Base-by-base conservation (phyloP, 1,140 invertebrate species). In the Maconellicoccus hirsutus region DNA sequence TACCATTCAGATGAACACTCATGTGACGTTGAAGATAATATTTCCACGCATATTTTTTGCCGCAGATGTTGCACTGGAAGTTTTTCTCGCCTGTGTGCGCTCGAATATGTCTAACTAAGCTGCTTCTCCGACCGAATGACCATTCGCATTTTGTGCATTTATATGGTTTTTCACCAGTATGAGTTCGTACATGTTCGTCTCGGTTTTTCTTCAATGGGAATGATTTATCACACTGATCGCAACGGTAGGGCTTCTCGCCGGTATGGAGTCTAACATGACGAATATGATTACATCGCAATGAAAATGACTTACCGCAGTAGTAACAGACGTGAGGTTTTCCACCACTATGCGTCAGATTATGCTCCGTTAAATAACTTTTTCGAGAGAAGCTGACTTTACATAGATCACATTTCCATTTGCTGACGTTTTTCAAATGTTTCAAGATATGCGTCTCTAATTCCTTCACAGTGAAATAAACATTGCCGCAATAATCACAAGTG, bases 151-250 rank as follows among this genome's bases (percentile, higher is more conserved):
- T 59, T 66, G 76, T 74, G 72, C 80, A 81, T 59, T 84, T 81
- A 78, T 88, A 93, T 14, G 92, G 92, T 77, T 91, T 91, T 29
- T 75, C 74, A 0, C 82, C 83, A 0, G 81, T 80, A 79, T 96
- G 93, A 59, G 93, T 85, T 76, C 90, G 91, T 81, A 89, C 86
- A 79, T 96, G 93, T 61, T 93, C 83, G 25, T 91, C 85, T 73
- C 96, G 81, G 79, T 96, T 93, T 25, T 93, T 94, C 79, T 95
- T 95, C 79, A 95, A 90, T 74, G 89, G 89, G 78, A 93, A 93
- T 72, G 91, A 87, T 78, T 95, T 95, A 7, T 90, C 89, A 76
- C 93, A 96, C 23, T 86, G 26, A 59, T 59, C 27, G 22, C 72
- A 73, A n/a, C 61, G 59, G 33, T 66, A 71, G 0, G 59, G 72